Percentiles rank a stretch among this genome's conserved stretches.
Evolutionary conservation across 1,140 invertebrate species (phyloP).

Genomic region (Grapholita molesta): DNA sequence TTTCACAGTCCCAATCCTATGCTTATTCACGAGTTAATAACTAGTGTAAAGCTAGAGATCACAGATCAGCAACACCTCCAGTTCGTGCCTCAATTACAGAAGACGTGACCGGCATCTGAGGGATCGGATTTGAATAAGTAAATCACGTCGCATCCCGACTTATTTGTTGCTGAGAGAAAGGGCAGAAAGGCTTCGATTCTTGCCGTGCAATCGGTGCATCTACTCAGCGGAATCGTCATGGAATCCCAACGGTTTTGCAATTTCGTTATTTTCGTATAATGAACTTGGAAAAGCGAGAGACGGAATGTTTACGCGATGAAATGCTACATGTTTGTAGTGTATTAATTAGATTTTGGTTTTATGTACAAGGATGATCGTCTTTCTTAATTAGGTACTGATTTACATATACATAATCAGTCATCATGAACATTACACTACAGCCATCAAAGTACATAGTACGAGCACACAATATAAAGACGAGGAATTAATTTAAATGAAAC

Average conservation of each 20-base stretch:
- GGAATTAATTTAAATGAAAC: no score
- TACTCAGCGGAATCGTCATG: slow-evolving; percentile 22
- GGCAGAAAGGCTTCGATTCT: slow-evolving; percentile 60
- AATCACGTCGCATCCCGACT: slow-evolving; percentile 56
- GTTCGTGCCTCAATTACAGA: slow-evolving; percentile 52
- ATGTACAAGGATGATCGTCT: no score
- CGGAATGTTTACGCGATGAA: background rate
- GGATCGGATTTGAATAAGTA: slow-evolving; percentile 66
- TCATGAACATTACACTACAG: no score
- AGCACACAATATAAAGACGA: no score
- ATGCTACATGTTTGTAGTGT: background rate
- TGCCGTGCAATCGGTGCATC: slow-evolving; percentile 54
- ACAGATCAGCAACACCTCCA: slow-evolving; percentile 48
- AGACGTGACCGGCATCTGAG: slow-evolving; percentile 59
- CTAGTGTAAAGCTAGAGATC: slow-evolving; percentile 45
- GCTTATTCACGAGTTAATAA: slow-evolving; percentile 29
- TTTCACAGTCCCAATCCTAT: slow-evolving; percentile 10
- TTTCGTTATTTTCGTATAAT: background rate
- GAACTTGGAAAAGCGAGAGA: background rate
- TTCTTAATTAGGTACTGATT: no score
- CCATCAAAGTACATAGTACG: no score
- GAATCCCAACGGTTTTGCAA: slow-evolving; percentile 5
- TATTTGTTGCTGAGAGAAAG: slow-evolving; percentile 65
- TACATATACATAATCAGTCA: no score
- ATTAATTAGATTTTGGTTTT: background rate